phyloP scores from a whole-genome alignment of 2,113 vertebrate genomes.

The Triplophysa siluroides region DNA sequence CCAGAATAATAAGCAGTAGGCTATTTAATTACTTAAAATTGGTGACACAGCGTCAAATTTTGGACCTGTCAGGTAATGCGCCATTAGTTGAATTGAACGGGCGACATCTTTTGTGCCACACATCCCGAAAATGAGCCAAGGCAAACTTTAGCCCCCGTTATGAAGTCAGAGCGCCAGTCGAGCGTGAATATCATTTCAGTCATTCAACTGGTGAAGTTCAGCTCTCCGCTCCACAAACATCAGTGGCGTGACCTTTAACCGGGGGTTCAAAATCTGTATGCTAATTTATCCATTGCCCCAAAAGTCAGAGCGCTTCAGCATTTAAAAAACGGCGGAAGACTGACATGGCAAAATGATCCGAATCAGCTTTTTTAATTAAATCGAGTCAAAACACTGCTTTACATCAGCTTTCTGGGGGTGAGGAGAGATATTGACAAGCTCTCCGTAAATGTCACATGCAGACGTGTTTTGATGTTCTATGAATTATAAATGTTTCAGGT shows the following conservation, averaged over 20 bases:
- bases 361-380: conserved; percentile 57
- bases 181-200: conserved; percentile 39
- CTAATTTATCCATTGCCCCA: conserved; percentile 30
- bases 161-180: background rate
- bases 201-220: conserved; percentile 20
- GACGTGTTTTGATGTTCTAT: conserved; percentile 47
- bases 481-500: conserved; percentile 52
- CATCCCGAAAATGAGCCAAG: conserved; percentile 9
- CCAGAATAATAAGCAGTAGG: no score
- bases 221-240: conserved; percentile 1
- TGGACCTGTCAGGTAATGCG: background rate
- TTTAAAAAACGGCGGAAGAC: conserved; percentile 37
- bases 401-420: conserved; percentile 31
- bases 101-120: conserved; percentile 22
- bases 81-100: conserved; percentile 27
- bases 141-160: background rate
- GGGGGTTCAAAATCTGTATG: conserved; percentile 30
- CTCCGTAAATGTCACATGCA: conserved; percentile 52
- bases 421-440: conserved; percentile 50
- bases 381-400: conserved; percentile 42
- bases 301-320: conserved; percentile 23
- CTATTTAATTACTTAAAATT: no score
- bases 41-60: background rate
- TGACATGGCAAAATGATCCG: conserved; percentile 48
- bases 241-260: conserved; percentile 31